These are phyloP conservation scores for Campylomormyrus tamandua DNA, from an alignment of 2,113 vertebrate genomes.

Conservation along the genomic window DNA sequence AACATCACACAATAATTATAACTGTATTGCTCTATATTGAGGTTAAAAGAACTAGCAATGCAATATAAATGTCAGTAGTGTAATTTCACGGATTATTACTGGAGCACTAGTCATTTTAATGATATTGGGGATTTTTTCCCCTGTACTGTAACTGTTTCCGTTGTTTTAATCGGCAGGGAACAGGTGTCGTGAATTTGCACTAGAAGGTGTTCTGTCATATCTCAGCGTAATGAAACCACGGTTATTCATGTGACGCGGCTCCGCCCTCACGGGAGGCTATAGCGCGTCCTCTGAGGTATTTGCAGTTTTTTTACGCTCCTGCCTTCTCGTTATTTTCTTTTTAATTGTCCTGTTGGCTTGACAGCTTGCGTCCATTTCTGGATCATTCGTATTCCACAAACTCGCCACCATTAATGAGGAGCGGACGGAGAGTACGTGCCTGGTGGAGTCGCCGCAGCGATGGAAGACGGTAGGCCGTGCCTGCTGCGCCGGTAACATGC, in stretches of 20 bases:
- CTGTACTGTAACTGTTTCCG: not conserved
- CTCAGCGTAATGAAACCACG: not conserved
- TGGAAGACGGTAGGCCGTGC: not conserved
- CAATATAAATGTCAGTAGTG: not conserved
- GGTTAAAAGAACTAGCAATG: not conserved
- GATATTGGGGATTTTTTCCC: not conserved
- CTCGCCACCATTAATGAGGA: constrained; percentile 13
- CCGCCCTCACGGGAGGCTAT: not conserved
- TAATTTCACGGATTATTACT: not conserved
- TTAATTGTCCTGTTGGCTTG: not conserved
- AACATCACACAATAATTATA: too few relatives aligned
- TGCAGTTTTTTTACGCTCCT: constrained; percentile 7
- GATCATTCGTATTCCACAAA: constrained; percentile 11
- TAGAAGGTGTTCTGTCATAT: not conserved
- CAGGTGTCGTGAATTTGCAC: not conserved
- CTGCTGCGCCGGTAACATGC: not conserved
- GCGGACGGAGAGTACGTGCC: not conserved
- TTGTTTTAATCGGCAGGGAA: not conserved
- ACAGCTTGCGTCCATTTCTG: not conserved
- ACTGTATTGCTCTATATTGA: not conserved
- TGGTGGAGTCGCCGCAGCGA: not conserved
- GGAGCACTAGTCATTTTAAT: not conserved
- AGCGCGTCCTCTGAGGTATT: constrained; percentile 1
- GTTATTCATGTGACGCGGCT: not conserved
- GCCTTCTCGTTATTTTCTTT: not conserved